Evolutionary conservation across 2,888 invertebrate genomes (phyloP), one percentile per base, ranked within the genome.

Genomic region (Drosophila cyrtoloma): DNA sequence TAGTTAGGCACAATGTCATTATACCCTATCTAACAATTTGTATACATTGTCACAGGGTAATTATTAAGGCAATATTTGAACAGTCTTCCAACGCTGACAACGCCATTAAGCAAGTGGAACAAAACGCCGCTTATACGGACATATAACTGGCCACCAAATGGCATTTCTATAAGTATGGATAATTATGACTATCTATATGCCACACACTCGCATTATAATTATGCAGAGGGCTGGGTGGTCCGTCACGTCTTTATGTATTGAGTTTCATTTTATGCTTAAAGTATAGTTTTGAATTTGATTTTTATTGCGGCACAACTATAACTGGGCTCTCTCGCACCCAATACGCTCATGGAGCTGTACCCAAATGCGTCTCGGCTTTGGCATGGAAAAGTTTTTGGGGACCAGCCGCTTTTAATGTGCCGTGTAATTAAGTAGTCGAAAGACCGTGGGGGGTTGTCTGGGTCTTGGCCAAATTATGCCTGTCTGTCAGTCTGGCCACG

Each of bases 391-490:
- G 53, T 47, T 51, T 69, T 69, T 56, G 37, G 57, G 33, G 42
- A 30, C 5, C 5, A 5, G 47, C 39, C 53, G 57, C 35, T 55
- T 72, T 37, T 72, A 77, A 72, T 75, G 79, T 69, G 47, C 56
- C 75, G 83, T 79, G 87, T 85, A 84, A 90, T 89, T 82, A 90
- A 79, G 87, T 89, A 86, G 88, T 90, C 82, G 22, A 65, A 64
- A 60, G 72, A 60, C 75, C 57, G 68, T 70, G 73, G 78, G 78
- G 76, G 73, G 71, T 71, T 72, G 73, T 57, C 73, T 62, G 58
- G 66, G 39, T 62, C 28, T 56, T 57, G 44, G 22, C 60, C 66
- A 65, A 69, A 73, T 85, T 77, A 77, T 82, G 71, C 64, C 47
- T 47, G 71, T 60, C 56, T 67, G 81, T 77, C 74, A 64, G 75